Conservation (phyloP, 2,888 invertebrate species). For the Agrypnus murinus region DNA sequence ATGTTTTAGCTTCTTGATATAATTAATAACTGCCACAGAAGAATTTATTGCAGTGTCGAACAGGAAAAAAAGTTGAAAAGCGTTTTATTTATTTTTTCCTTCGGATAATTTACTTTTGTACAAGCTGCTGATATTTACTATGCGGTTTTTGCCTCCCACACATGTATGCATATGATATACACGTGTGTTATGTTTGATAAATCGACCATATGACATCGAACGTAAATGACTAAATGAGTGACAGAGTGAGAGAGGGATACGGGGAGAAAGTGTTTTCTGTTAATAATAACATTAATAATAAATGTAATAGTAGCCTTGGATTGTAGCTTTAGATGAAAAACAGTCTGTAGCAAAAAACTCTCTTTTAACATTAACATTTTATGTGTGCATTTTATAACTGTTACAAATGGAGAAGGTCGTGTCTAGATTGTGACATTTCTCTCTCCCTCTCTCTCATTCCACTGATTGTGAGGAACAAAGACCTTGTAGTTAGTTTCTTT, state of each 20-base stretch:
- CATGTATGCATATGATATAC: slow-evolving; percentile 22
- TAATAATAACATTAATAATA: too few species aligned
- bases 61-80: too few species aligned
- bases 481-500: slow-evolving; percentile 44
- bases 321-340: slow-evolving; percentile 9
- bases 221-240: too few species aligned
- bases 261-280: too few species aligned
- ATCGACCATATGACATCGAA: slow-evolving; percentile 18
- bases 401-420: slow-evolving; percentile 22
- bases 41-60: too few species aligned
- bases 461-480: slow-evolving; percentile 48
- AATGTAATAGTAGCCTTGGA: slow-evolving; percentile 6
- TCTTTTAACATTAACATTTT: slow-evolving; percentile 10
- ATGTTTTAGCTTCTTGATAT: too few species aligned
- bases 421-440: slow-evolving; percentile 35
- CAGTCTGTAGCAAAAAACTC: slow-evolving; percentile 8
- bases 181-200: slow-evolving; percentile 29
- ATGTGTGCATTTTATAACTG: slow-evolving; percentile 14
- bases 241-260: background rate
- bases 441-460: too few species aligned
- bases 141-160: slow-evolving; percentile 16
- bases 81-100: too few species aligned
- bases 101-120: background rate
- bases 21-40: too few species aligned
- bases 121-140: background rate